Conservation (phyloP, 2,797 vertebrate species). For the Intellagama lesueurii region DNA sequence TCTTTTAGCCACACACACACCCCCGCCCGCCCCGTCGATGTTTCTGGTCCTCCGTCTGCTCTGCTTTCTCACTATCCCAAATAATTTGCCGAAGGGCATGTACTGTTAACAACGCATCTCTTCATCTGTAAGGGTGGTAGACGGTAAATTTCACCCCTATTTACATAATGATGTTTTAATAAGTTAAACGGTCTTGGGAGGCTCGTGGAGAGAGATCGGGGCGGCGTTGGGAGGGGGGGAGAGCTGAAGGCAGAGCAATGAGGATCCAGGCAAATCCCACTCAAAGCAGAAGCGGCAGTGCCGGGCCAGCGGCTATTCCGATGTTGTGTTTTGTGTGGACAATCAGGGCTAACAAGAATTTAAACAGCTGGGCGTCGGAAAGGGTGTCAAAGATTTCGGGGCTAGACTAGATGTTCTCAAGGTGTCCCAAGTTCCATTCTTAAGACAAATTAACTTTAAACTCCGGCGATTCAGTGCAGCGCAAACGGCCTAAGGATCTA, state of each 20-base stretch:
- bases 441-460: background rate
- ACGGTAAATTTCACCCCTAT: conserved; percentile 77
- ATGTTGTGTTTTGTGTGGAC: background rate
- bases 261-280: background rate
- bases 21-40: too few relatives aligned
- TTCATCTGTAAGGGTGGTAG: conserved; percentile 68
- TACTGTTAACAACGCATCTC: conserved; percentile 71
- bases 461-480: background rate
- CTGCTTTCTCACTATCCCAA: background rate
- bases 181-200: conserved; percentile 52
- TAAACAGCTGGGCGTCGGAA: background rate
- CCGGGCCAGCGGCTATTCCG: too few relatives aligned
- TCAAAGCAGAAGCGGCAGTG: background rate
- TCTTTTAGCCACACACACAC: background rate
- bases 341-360: background rate
- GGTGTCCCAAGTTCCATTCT: background rate
- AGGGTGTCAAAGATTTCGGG: background rate
- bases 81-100: conserved; percentile 62
- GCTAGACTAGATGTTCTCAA: background rate
- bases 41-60: background rate
- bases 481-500: background rate
- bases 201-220: background rate
- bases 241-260: conserved; percentile 36
- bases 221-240: background rate
- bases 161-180: conserved; percentile 81